Evolutionary conservation across 2,113 vertebrate species (phyloP).

Genomic region (Lota lota): DNA sequence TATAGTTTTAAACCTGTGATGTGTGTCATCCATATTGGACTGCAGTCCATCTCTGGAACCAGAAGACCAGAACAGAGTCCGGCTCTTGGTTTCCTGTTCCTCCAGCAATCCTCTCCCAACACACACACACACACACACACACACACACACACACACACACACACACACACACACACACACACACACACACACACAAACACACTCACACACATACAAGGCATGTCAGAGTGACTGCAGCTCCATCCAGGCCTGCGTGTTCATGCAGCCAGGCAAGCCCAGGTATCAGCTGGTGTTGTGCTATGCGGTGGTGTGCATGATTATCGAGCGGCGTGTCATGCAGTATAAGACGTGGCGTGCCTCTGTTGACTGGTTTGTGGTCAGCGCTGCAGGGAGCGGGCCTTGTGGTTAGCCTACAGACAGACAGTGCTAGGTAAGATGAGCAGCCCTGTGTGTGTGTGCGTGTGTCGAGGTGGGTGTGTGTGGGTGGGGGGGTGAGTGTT

Average conservation of each 20-base stretch:
- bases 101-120: too few species aligned
- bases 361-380: slow-evolving; percentile 84
- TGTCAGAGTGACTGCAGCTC: slow-evolving; percentile 20
- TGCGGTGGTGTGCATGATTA: slow-evolving; percentile 73
- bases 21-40: too few species aligned
- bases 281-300: slow-evolving; percentile 63
- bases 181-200: background rate
- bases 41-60: too few species aligned
- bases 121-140: too few species aligned
- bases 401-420: slow-evolving; percentile 76
- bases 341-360: slow-evolving; percentile 75
- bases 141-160: background rate
- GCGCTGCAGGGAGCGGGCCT: slow-evolving; percentile 72
- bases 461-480: too few species aligned
- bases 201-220: background rate
- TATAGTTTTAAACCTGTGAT: too few species aligned
- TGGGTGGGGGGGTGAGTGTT: too few species aligned
- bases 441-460: slow-evolving; percentile 38
- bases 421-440: slow-evolving; percentile 69
- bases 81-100: too few species aligned
- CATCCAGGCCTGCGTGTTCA: slow-evolving; percentile 53
- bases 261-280: slow-evolving; percentile 49
- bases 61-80: too few species aligned
- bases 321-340: slow-evolving; percentile 77
- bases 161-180: background rate